A percentile compares a stretch with the other conserved stretches of the same genome.
phyloP scores from a whole-genome alignment of 2,113 vertebrate genomes.

The Notothenia rossii region DNA sequence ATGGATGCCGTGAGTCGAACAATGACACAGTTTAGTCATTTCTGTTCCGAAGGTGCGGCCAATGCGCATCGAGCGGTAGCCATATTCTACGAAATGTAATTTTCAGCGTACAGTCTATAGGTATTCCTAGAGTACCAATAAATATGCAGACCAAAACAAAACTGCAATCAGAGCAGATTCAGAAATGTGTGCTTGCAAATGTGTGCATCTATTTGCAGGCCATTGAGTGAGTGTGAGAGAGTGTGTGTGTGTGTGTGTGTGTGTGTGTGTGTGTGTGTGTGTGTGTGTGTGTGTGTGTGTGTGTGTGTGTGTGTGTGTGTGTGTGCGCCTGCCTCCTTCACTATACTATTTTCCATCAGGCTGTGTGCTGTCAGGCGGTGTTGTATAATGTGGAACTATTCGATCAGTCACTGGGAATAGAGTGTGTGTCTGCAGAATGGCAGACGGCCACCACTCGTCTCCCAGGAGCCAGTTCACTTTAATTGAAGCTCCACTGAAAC shows the following conservation, averaged over 20 bases:
- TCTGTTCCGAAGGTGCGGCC: constrained; percentile 32
- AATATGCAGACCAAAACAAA: constrained; percentile 30
- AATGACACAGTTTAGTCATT: constrained; percentile 55
- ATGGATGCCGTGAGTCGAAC: constrained; percentile 37
- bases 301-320: background rate
- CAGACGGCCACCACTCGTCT: constrained; percentile 49
- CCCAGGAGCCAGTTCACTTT: constrained; percentile 64
- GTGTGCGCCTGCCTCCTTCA: constrained; percentile 14
- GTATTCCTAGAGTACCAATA: constrained; percentile 14
- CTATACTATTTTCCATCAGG: constrained; percentile 48
- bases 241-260: constrained; percentile 11
- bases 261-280: constrained; percentile 11
- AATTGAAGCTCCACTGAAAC: constrained; percentile 69
- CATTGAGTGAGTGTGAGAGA: background rate
- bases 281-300: constrained; percentile 11
- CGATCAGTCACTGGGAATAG: constrained; percentile 60
- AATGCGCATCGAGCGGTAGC: constrained; percentile 7
- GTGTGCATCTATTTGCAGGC: too few relatives aligned
- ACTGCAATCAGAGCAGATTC: constrained; percentile 18
- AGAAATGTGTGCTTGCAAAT: constrained; percentile 1
- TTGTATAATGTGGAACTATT: constrained; percentile 52
- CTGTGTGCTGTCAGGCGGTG: constrained; percentile 50
- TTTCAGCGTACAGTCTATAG: constrained; percentile 19
- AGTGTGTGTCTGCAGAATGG: constrained; percentile 50
- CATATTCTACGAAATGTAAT: constrained; percentile 37